Conservation (phyloP, 2,888 invertebrate species). For the Chaetogeoica ovagalla region DNA sequence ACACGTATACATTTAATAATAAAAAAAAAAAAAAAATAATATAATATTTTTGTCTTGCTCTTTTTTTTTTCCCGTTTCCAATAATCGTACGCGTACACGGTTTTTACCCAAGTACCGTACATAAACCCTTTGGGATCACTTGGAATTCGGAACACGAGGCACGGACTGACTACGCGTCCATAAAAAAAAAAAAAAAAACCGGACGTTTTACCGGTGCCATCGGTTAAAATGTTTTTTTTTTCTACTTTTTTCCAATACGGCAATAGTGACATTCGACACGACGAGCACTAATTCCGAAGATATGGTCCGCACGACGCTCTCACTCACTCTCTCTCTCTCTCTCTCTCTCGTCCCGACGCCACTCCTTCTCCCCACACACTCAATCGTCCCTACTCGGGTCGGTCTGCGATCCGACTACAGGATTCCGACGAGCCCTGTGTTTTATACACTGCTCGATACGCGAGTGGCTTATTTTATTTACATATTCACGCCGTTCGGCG, state of each 20-base stretch:
- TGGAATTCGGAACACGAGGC: conserved; percentile 25
- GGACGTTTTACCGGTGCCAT: conserved; percentile 15
- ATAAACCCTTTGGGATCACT: conserved; percentile 27
- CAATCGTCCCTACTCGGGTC: too few relatives aligned
- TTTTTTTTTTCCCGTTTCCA: conserved; percentile 15
- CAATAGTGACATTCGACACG: conserved; percentile 18
- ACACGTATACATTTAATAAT: background rate
- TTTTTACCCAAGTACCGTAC: conserved; percentile 14
- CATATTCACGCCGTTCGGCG: too few relatives aligned
- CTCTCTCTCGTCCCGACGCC: background rate
- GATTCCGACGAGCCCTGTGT: background rate
- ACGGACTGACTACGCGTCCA: conserved; percentile 13
- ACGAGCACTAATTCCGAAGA: conserved; percentile 18
- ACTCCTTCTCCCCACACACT: too few relatives aligned
- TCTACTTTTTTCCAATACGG: conserved; percentile 20
- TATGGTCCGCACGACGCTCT: background rate
- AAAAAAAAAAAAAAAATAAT: too few relatives aligned
- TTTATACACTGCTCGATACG: too few relatives aligned
- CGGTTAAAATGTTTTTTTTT: conserved; percentile 20
- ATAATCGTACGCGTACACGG: conserved; percentile 9
- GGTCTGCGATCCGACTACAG: too few relatives aligned
- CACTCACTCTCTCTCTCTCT: background rate
- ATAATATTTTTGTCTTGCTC: conserved; percentile 1
- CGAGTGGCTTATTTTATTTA: too few relatives aligned
- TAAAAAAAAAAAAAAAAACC: conserved; percentile 27